Base-by-base conservation (phyloP, 1,140 invertebrate genomes). In the Diprion similis region DNA sequence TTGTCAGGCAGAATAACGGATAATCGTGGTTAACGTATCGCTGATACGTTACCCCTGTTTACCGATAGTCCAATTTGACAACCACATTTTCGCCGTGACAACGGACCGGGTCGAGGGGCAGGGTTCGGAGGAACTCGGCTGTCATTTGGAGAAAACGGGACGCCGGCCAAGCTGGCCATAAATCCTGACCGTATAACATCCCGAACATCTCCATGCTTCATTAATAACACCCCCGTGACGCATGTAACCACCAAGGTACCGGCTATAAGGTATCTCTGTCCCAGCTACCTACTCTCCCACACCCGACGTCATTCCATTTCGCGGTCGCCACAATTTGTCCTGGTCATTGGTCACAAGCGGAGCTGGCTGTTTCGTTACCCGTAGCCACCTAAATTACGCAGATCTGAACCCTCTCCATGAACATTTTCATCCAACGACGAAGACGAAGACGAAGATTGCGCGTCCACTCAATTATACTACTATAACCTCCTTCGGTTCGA, bases 141-240 rank as follows among this genome's bases (percentile, higher is more conserved):
- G 51, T 8, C 51, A 59, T 59, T 59, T 17, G 51, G 51, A 59
- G 51, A 59, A 59, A 17, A 59, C 51, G n/a, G 51, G 51, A 59
- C n/a, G 51, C 51, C n/a, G 51, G 51, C 11, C 51, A 59, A 17
- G 11, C 51, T 17, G 51, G 51, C 51, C 51, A 59, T 59, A 59
- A 59, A 59, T 59, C 51, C 51, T 59, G 51, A 59, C 51, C 51
- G 51, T 59, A 59, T 59, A 59, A 59, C 51, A 59, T 8, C 51
- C 51, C 51, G 51, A 11, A 59, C 51, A 59, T 59, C 51, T 59
- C 51, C 51, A 59, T 59, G 51, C 51, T 59, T 59, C 51, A 59
- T 59, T 59, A 59, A 59, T 59, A 59, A 59, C 51, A 59, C n/a
- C 51, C 51, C 51, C 51, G 51, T 59, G 51, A 59, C 51, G 51